Percentiles rank a stretch among this genome's conserved stretches.
Conservation (phyloP, 1,140 invertebrate genomes). For the Aricia agestis region DNA sequence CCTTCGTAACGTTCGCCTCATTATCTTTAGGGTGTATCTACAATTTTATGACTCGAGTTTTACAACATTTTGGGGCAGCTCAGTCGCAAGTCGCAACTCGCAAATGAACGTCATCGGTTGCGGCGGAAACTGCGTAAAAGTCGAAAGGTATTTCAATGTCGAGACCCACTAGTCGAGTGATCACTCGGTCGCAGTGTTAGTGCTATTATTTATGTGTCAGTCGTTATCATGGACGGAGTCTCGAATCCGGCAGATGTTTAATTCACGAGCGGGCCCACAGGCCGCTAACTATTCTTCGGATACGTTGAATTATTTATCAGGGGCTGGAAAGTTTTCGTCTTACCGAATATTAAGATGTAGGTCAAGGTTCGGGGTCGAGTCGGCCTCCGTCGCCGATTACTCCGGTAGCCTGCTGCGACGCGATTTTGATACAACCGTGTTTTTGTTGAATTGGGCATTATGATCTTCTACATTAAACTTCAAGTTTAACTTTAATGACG, state of each 20-base stretch:
- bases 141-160: too few species aligned
- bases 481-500: too few species aligned
- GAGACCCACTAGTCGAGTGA: too few species aligned
- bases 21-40: background rate
- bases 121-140: too few species aligned
- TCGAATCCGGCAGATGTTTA: conserved; percentile 26
- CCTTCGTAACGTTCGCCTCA: background rate
- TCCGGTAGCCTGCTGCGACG: conserved; percentile 30
- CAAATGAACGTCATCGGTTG: background rate
- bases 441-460: conserved; percentile 43
- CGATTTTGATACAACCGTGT: conserved; percentile 55
- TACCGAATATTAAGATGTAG: conserved; percentile 57
- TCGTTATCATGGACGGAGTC: background rate
- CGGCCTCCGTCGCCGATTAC: conserved; percentile 24
- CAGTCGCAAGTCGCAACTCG: background rate
- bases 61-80: background rate
- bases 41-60: background rate
- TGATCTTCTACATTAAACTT: too few species aligned
- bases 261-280: conserved; percentile 33
- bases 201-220: background rate
- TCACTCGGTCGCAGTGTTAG: background rate
- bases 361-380: conserved; percentile 41
- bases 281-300: conserved; percentile 30
- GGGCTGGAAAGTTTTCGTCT: conserved; percentile 53
- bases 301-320: conserved; percentile 50